Evolutionary conservation across 2,113 vertebrate genomes (phyloP), one percentile per base, ranked within the genome.

Genomic region (Pyrgilauda ruficollis): DNA sequence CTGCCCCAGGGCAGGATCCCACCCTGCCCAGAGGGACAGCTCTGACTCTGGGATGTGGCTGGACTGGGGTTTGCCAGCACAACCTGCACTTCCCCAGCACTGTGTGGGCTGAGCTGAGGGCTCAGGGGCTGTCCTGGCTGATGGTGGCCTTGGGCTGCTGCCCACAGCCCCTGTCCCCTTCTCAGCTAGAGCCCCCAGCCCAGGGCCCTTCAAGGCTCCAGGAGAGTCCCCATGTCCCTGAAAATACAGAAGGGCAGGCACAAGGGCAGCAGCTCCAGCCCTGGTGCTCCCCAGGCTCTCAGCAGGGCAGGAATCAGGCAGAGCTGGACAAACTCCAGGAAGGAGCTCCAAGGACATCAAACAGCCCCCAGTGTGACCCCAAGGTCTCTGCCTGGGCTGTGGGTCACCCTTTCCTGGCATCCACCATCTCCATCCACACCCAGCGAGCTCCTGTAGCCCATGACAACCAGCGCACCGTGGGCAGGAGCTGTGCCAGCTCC

Each of bases 81-180:
- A 47, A 2, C 14, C 44, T 50, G 8, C 7, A 15, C 58, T 41
- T 18, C n/a, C 47, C 27, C 33, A 68, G 12, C 41, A 35, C 18
- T 0, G 0, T 0, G 9, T 7, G 6, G 13, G 33, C 18, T 0
- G 0, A 82, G 43, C 6, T n/a, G 47, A 21, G 44, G 7, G 19
- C n/a, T 53, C 28, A 30, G 74, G 44, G 20, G 33, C 68, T 56
- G 9, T 37, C 41, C 59, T 77, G 47, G 22, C 46, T 3, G 3
- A 26, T 9, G 22, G 58, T 73, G 66, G 11, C 35, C 26, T 37
- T 70, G 44, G 33, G 49, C 44, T 85, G 46, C 39, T n/a, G 26
- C 20, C 33, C 26, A 35, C 23, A 24, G 56, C 3, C 7, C 28
- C 35, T 72, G 35, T 52, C 22, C 43, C 20, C 41, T 73, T 61